These are phyloP conservation scores for Nomada goodeniana DNA, from an alignment of 2,888 invertebrate genomes.

Conservation along the genomic window DNA sequence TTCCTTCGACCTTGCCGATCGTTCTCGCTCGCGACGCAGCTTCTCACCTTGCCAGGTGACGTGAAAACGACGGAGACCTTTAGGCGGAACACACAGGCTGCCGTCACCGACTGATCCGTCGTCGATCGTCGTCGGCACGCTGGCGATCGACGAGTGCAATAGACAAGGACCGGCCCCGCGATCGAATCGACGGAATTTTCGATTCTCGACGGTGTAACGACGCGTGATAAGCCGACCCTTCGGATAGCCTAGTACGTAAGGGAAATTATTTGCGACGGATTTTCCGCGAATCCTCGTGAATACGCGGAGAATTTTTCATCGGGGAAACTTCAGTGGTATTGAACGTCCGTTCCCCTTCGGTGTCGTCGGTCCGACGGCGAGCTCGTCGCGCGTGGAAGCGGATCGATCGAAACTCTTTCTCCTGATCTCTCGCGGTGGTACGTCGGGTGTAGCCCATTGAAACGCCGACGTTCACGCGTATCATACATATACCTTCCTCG, in stretches of 20 bases:
- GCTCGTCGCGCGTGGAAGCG: background rate
- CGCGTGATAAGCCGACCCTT: constrained; percentile 49
- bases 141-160: constrained; percentile 15
- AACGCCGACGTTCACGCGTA: too few relatives aligned
- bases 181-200: constrained; percentile 6
- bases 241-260: constrained; percentile 50
- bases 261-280: constrained; percentile 23
- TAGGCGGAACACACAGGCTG: constrained; percentile 65
- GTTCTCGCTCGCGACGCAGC: constrained; percentile 20
- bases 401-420: constrained; percentile 16
- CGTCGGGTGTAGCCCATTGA: too few relatives aligned
- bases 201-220: constrained; percentile 10
- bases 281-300: constrained; percentile 36
- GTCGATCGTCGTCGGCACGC: constrained; percentile 64
- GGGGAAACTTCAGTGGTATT: constrained; percentile 7
- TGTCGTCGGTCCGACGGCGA: constrained; percentile 8
- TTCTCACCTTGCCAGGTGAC: constrained; percentile 53
- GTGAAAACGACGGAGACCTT: constrained; percentile 75
- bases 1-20: constrained; percentile 38
- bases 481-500: background rate
- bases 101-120: constrained; percentile 79
- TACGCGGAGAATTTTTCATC: constrained; percentile 38
- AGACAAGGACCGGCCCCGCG: background rate
- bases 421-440: background rate
- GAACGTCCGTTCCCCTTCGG: constrained; percentile 6